Conservation (phyloP, 2,113 vertebrate genomes). For the Periophthalmus modestus region DNA sequence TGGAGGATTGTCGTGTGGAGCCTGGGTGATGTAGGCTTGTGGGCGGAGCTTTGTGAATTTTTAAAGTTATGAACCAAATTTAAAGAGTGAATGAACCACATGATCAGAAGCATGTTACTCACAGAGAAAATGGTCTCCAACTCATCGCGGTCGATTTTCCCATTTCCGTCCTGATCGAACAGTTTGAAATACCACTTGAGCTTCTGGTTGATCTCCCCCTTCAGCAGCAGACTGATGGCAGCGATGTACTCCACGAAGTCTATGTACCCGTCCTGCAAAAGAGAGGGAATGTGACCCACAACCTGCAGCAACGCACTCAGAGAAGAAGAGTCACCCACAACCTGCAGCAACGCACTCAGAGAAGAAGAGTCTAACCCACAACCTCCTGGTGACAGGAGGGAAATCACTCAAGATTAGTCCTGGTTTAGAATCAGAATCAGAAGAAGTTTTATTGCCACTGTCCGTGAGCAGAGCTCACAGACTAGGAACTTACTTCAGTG, state of each 20-base stretch:
- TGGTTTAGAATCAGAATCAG: too few species aligned
- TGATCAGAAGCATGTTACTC: neutral
- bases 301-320: neutral
- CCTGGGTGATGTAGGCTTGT: too few species aligned
- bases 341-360: too few species aligned
- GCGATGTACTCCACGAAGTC: constrained; percentile 93
- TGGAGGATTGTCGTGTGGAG: too few species aligned
- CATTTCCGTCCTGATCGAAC: constrained; percentile 88
- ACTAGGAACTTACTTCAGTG: too few species aligned
- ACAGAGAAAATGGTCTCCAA: constrained; percentile 85
- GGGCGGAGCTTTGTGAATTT: too few species aligned
- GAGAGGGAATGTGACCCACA: neutral
- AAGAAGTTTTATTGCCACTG: too few species aligned
- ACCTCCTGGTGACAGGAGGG: too few species aligned
- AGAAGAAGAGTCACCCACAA: neutral
- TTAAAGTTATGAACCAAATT: too few species aligned
- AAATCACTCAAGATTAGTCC: neutral
- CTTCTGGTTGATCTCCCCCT: constrained; percentile 91
- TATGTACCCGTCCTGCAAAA: constrained; percentile 85
- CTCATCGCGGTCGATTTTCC: constrained; percentile 89
- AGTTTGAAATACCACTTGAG: constrained; percentile 96
- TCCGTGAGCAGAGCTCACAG: too few species aligned
- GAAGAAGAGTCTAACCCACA: too few species aligned
- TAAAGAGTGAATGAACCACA: too few species aligned
- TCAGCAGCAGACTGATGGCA: constrained; percentile 87